A percentile compares a stretch with the other conserved stretches of the same genome.
Conservation (phyloP, 2,113 vertebrate species). For the Paradoxurus hermaphroditus region DNA sequence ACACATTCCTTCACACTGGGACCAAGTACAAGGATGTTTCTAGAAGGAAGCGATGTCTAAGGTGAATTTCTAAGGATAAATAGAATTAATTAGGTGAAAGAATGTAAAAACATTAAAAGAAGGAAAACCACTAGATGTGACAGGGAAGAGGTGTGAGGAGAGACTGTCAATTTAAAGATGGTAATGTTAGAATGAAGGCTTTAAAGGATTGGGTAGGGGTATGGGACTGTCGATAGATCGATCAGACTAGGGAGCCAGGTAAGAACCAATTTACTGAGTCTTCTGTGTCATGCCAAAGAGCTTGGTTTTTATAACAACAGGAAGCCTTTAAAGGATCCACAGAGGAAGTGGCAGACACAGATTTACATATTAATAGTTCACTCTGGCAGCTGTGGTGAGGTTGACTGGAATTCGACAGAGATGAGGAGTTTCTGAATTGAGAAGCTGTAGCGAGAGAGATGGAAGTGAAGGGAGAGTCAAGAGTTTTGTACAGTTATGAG, state of each 20-base stretch:
- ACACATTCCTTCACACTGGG: background rate
- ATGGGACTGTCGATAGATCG: background rate
- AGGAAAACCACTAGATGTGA: background rate
- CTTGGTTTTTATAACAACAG: background rate
- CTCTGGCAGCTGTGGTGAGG: background rate
- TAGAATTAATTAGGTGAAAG: background rate
- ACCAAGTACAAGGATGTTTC: background rate
- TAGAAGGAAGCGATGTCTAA: background rate
- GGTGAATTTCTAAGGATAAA: background rate
- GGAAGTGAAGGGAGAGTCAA: background rate
- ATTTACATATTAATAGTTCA: background rate
- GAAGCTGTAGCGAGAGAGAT: background rate
- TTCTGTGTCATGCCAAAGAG: background rate
- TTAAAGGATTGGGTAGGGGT: background rate
- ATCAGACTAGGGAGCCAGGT: background rate
- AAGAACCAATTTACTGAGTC: background rate
- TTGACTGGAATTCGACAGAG: background rate
- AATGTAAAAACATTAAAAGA: background rate
- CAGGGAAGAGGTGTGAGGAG: background rate
- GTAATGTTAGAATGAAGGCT: background rate
- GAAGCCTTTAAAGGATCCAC: background rate
- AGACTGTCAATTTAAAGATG: background rate
- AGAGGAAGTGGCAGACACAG: background rate
- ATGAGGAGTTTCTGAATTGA: background rate
- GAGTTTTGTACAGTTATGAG: background rate